Conservation (phyloP, 2,113 vertebrate species). For the Raja brachyura region DNA sequence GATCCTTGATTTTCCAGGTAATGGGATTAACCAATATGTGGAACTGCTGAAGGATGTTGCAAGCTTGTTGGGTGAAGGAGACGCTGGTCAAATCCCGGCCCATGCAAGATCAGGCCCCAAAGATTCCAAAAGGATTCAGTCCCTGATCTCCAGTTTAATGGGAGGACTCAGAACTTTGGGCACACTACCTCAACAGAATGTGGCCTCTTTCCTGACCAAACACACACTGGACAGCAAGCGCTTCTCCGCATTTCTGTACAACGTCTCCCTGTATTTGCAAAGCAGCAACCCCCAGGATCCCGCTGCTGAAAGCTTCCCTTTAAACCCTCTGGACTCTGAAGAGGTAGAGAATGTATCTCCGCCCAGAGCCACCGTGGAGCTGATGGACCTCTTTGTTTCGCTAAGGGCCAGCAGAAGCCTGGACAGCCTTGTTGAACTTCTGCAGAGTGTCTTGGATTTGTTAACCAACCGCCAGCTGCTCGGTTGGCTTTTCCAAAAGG, state of each 20-base stretch:
- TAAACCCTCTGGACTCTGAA: constrained; percentile 58
- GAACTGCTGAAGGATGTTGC: not conserved
- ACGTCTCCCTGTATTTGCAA: constrained; percentile 73
- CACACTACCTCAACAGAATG: constrained; percentile 49
- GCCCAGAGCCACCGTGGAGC: constrained; percentile 61
- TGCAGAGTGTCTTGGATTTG: constrained; percentile 65
- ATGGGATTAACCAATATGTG: not conserved
- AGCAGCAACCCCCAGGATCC: constrained; percentile 45
- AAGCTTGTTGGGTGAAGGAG: not conserved
- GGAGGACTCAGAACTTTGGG: constrained; percentile 59
- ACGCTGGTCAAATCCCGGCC: not conserved
- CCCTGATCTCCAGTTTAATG: constrained; percentile 56
- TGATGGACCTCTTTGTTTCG: constrained; percentile 73
- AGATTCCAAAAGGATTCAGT: constrained; percentile 41
- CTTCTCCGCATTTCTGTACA: constrained; percentile 71
- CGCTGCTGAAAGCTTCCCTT: constrained; percentile 56
- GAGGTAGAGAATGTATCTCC: constrained; percentile 56
- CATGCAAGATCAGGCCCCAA: not conserved
- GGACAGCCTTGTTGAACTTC: constrained; percentile 67
- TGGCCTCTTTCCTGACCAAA: constrained; percentile 47
- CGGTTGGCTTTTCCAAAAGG: constrained; percentile 61
- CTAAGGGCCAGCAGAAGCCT: constrained; percentile 74
- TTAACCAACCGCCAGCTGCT: constrained; percentile 62
- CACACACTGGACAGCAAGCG: constrained; percentile 56
- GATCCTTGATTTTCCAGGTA: not conserved